Conservation (phyloP, 2,113 vertebrate species). For the Jacana jacana region DNA sequence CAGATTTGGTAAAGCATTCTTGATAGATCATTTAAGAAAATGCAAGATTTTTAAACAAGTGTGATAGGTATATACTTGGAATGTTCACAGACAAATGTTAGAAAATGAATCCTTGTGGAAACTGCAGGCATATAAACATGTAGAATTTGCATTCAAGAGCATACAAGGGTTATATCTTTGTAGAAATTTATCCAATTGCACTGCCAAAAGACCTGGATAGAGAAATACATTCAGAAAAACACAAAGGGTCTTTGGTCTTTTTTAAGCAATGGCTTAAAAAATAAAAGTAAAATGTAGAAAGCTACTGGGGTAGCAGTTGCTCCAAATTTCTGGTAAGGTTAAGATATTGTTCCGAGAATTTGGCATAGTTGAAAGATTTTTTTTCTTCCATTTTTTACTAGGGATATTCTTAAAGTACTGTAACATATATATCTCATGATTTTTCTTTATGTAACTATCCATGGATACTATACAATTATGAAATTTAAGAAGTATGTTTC, state of each 20-base stretch:
- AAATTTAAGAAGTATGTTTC: neutral
- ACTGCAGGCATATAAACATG: neutral
- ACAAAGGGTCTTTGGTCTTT: accelerated
- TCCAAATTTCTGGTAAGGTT: neutral
- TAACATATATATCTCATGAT: neutral
- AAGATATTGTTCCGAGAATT: neutral
- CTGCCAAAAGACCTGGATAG: neutral
- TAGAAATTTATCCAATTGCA: neutral
- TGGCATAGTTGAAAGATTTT: neutral
- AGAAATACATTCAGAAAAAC: neutral
- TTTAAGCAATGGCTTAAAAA: neutral
- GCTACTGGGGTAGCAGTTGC: neutral
- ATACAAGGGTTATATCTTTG: neutral
- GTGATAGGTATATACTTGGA: neutral
- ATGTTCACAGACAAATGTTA: neutral
- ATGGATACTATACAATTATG: neutral
- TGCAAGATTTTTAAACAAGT: neutral
- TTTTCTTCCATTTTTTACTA: neutral
- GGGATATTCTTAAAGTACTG: neutral
- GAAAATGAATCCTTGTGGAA: neutral
- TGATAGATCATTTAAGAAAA: neutral
- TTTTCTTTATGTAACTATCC: neutral
- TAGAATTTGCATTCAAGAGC: neutral
- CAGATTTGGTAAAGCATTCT: neutral
- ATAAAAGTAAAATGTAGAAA: neutral